phyloP scores from a whole-genome alignment of 64 coral and sea anemone genomes.

The Astreopora myriophthalma region DNA sequence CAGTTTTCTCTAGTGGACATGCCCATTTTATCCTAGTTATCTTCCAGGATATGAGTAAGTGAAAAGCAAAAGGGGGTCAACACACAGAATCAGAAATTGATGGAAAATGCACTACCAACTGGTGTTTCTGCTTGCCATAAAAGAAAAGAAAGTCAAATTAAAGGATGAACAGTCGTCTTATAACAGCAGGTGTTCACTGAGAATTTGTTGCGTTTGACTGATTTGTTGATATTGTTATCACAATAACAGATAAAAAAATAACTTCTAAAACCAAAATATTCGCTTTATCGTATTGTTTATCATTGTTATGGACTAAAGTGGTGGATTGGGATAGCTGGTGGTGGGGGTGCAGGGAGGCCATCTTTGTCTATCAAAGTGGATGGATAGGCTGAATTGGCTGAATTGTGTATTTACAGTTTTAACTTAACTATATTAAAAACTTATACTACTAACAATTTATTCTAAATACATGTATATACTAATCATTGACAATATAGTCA shows the following conservation, averaged over 20 bases:
- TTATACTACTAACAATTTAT: no score
- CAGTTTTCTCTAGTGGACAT: no score
- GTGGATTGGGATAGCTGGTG: not conserved
- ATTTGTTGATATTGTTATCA: not conserved
- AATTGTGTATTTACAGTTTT: no score
- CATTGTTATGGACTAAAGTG: not conserved
- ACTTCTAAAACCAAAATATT: not conserved
- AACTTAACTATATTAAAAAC: no score
- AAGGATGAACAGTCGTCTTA: not conserved
- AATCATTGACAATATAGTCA: no score
- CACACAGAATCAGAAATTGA: slow-evolving; percentile 41
- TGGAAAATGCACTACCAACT: slow-evolving; percentile 38
- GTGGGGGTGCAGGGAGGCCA: not conserved
- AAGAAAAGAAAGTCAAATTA: slow-evolving; percentile 30
- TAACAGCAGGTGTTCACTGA: not conserved
- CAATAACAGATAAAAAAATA: not conserved
- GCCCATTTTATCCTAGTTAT: no score
- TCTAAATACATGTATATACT: no score
- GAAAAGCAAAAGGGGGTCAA: slow-evolving; percentile 60
- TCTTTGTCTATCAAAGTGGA: not conserved
- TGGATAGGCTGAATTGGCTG: no score
- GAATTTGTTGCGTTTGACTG: not conserved
- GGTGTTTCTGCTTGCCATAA: no score
- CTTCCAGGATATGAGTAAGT: no score
- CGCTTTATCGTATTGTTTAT: not conserved